These are phyloP conservation scores for Oasisia sp. DNA, from an alignment of 2,888 invertebrate genomes.

Conservation along the genomic window DNA sequence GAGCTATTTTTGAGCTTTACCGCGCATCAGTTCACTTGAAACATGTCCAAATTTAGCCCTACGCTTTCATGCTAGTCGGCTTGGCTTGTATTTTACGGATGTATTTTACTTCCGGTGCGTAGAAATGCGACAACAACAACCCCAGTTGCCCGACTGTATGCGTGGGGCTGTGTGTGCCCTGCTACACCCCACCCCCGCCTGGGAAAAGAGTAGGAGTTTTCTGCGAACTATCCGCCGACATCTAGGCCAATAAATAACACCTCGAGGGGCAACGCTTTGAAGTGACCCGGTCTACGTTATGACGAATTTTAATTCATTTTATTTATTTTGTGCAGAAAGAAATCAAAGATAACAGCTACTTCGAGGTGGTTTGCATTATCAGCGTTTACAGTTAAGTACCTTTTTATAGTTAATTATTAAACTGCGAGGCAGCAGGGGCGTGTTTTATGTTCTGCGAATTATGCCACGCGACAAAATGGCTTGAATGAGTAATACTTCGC, in stretches of 20 bases:
- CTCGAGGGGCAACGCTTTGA: neutral
- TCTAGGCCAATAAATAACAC: neutral
- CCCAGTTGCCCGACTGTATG: neutral
- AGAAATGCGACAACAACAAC: neutral
- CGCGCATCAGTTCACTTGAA: neutral
- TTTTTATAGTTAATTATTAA: no score
- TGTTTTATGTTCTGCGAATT: no score
- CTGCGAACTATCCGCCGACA: neutral
- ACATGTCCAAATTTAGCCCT: neutral
- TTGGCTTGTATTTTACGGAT: neutral
- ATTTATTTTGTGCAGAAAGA: no score
- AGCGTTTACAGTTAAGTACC: no score
- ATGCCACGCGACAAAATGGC: no score
- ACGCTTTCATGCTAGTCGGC: neutral
- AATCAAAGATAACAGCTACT: no score
- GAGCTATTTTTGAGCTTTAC: neutral
- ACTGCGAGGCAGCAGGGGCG: no score
- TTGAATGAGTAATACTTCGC: no score
- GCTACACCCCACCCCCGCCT: neutral
- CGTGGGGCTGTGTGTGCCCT: neutral
- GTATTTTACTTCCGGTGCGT: neutral
- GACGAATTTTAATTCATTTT: neutral
- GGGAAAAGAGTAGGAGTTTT: neutral
- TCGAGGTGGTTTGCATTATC: no score
- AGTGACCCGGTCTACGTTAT: neutral